A percentile compares a stretch with the other conserved stretches of the same genome.
Evolutionary conservation across 2,797 vertebrate genomes (phyloP).

Genomic region (Coccyzus lansbergi): DNA sequence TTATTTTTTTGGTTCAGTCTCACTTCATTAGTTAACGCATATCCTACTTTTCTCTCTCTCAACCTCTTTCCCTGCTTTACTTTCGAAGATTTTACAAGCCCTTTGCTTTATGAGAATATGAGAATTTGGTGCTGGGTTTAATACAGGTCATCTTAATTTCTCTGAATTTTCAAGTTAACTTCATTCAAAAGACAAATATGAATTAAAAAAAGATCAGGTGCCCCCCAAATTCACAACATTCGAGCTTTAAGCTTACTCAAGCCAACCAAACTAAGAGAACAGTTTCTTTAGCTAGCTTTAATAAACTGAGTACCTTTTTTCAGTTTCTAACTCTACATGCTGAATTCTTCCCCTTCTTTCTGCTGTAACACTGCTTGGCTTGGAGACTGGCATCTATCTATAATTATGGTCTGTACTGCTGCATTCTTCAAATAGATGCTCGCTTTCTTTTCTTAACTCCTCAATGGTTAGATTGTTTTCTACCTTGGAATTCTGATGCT

Average conservation of each 20-base stretch:
- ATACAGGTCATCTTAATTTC: neutral
- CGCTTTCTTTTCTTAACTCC: neutral
- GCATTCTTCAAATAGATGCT: slow-evolving; percentile 15
- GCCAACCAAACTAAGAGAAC: neutral
- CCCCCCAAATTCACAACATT: neutral
- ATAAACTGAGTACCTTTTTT: neutral
- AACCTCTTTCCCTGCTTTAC: neutral
- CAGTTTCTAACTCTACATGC: neutral
- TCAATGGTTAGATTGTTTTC: slow-evolving; percentile 31
- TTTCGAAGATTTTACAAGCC: neutral
- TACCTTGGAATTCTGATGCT: neutral
- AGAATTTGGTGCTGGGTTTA: neutral
- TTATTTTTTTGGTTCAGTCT: neutral
- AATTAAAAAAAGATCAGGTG: neutral
- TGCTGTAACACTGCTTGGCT: neutral
- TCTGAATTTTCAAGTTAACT: slow-evolving; percentile 2
- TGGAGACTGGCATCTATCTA: neutral
- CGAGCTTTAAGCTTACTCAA: neutral
- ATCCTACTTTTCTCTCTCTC: neutral
- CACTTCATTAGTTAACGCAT: neutral
- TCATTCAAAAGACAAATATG: slow-evolving; percentile 15
- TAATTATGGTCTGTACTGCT: neutral
- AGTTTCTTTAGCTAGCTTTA: neutral
- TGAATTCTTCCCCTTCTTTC: neutral
- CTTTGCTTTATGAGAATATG: neutral